These are phyloP conservation scores for Netelia fuscicornis DNA, from an alignment of 2,888 invertebrate genomes.

Conservation along the genomic window DNA sequence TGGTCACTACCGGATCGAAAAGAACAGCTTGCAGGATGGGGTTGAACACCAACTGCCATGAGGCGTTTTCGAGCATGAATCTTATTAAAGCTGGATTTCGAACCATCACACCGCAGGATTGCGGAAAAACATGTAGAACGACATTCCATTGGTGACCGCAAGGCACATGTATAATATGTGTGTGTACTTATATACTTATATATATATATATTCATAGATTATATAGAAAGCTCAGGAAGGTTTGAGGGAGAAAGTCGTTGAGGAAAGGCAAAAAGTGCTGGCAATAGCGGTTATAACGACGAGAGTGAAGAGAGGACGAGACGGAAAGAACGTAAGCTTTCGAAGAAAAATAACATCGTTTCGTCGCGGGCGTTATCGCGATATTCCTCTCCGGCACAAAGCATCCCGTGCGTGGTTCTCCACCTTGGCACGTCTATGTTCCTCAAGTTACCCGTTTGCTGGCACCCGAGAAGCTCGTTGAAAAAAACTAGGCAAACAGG, in stretches of 20 bases:
- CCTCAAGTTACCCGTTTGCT: slow-evolving; percentile 61
- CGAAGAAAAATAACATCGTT: slow-evolving; percentile 76
- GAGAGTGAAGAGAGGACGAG: not conserved
- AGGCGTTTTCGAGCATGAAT: too few relatives aligned
- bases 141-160: too few relatives aligned
- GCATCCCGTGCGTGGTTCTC: slow-evolving; percentile 30
- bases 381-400: slow-evolving; percentile 55
- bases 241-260: slow-evolving; percentile 10
- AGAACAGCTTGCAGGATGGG: too few relatives aligned
- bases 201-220: slow-evolving; percentile 3
- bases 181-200: too few relatives aligned
- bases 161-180: too few relatives aligned
- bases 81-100: too few relatives aligned
- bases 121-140: too few relatives aligned
- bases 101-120: too few relatives aligned
- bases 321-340: slow-evolving; percentile 67
- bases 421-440: slow-evolving; percentile 53
- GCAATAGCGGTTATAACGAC: slow-evolving; percentile 16
- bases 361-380: slow-evolving; percentile 62
- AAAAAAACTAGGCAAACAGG: slow-evolving; percentile 65
- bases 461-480: slow-evolving; percentile 33
- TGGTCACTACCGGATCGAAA: too few relatives aligned
- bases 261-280: slow-evolving; percentile 29
- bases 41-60: too few relatives aligned
- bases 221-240: not conserved